Percentiles rank a stretch among this genome's conserved stretches.
phyloP scores from a whole-genome alignment of 2,888 invertebrate species.

The Gortyna flavago region DNA sequence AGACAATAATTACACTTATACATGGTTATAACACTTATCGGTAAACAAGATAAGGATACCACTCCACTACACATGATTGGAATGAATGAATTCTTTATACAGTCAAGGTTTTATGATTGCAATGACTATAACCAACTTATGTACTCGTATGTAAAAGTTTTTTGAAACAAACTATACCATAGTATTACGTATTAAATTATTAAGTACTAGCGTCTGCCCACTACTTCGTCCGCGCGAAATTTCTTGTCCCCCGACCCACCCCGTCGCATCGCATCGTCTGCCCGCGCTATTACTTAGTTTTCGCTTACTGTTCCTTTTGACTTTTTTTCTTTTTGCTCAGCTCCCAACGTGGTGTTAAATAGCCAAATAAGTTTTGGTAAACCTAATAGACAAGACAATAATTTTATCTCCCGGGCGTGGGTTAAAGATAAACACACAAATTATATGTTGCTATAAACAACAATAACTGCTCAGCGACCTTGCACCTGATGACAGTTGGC shows the following conservation, averaged over 20 bases:
- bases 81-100: slow-evolving; percentile 27
- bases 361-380: too few species aligned
- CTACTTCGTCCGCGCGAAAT: too few species aligned
- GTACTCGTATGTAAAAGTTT: too few species aligned
- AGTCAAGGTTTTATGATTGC: slow-evolving; percentile 14
- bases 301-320: too few species aligned
- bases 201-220: too few species aligned
- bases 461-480: slow-evolving; percentile 7
- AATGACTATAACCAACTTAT: not conserved
- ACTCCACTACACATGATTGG: slow-evolving; percentile 18
- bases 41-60: slow-evolving; percentile 20
- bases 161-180: not conserved
- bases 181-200: not conserved
- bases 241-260: too few species aligned
- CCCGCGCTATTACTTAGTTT: too few species aligned
- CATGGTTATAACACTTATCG: slow-evolving; percentile 5
- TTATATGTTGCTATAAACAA: not conserved
- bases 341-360: too few species aligned
- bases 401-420: not conserved
- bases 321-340: too few species aligned
- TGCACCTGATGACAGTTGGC: slow-evolving; percentile 27
- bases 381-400: too few species aligned
- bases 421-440: not conserved
- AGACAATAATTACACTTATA: slow-evolving; percentile 14
- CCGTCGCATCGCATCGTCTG: too few species aligned